phyloP scores from a whole-genome alignment of 1,140 invertebrate genomes.

The Drosophila bocqueti region DNA sequence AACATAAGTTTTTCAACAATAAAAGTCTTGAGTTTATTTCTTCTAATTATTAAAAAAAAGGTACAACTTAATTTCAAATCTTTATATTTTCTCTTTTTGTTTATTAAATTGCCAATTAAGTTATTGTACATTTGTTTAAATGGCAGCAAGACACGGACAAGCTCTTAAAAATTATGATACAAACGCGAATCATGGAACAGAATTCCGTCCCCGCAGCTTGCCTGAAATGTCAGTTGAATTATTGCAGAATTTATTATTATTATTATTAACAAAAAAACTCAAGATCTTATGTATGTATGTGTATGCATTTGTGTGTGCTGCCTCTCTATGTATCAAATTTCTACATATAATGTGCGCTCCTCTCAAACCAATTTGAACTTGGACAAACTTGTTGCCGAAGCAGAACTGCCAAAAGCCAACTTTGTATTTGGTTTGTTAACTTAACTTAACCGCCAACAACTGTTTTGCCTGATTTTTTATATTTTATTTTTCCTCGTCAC shows the following conservation, averaged over 20 bases:
- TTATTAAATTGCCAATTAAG: slow-evolving; percentile 7
- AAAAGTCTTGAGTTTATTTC: background rate
- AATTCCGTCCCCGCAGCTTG: slow-evolving; percentile 4
- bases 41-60: background rate
- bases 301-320: slow-evolving; percentile 5
- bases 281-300: background rate
- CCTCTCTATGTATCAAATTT: slow-evolving; percentile 36
- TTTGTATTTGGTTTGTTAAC: slow-evolving; percentile 76
- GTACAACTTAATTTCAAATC: background rate
- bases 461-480: slow-evolving; percentile 53
- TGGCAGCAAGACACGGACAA: background rate
- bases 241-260: slow-evolving; percentile 45
- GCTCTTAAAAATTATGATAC: background rate
- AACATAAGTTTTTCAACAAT: background rate
- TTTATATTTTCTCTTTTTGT: background rate
- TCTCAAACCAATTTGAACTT: slow-evolving; percentile 78
- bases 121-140: slow-evolving; percentile 1
- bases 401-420: slow-evolving; percentile 52
- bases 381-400: slow-evolving; percentile 70
- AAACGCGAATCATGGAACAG: slow-evolving; percentile 4
- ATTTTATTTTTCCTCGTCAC: slow-evolving; percentile 50
- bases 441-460: slow-evolving; percentile 58
- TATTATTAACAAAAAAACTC: slow-evolving; percentile 14
- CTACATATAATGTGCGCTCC: slow-evolving; percentile 45
- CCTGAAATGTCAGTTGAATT: slow-evolving; percentile 66